A percentile compares a stretch with the other conserved stretches of the same genome.
Conservation (phyloP, 2,797 vertebrate genomes). For the Bradypodion ventrale region DNA sequence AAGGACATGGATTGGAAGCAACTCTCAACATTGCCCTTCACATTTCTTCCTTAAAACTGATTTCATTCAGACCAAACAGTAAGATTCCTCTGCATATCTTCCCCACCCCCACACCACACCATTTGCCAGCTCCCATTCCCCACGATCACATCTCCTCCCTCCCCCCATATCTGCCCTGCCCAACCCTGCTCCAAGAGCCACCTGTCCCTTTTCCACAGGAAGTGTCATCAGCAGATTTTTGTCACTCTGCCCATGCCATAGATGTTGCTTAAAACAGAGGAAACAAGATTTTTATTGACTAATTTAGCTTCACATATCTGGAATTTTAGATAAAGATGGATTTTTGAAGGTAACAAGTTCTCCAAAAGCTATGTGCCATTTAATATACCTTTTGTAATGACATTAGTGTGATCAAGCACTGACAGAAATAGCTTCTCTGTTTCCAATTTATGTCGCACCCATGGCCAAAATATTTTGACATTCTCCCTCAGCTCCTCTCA, state of each 20-base stretch:
- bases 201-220: conserved; percentile 66
- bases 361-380: conserved; percentile 1
- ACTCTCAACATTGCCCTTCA: conserved; percentile 52
- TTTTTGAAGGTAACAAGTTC: conserved; percentile 3
- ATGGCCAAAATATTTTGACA: neutral
- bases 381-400: neutral
- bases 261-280: conserved; percentile 22
- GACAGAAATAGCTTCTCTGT: conserved; percentile 6
- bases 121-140: conserved; percentile 59
- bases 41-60: conserved; percentile 22
- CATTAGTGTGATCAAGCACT: conserved; percentile 8
- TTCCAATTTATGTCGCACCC: neutral
- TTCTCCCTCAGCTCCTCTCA: conserved; percentile 8
- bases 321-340: neutral
- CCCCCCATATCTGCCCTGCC: conserved; percentile 26
- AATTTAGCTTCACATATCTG: conserved; percentile 50
- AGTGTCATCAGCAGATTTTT: conserved; percentile 56
- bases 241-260: conserved; percentile 22
- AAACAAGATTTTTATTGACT: conserved; percentile 22
- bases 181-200: conserved; percentile 71
- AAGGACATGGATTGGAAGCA: conserved; percentile 56
- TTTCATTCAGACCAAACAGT: conserved; percentile 64
- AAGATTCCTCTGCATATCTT: conserved; percentile 25
- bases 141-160: conserved; percentile 51
- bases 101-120: conserved; percentile 36